Percentiles rank a stretch among this genome's conserved stretches.
Evolutionary conservation across 2,113 vertebrate species (phyloP).

Genomic region (Poeciliopsis retropinna): DNA sequence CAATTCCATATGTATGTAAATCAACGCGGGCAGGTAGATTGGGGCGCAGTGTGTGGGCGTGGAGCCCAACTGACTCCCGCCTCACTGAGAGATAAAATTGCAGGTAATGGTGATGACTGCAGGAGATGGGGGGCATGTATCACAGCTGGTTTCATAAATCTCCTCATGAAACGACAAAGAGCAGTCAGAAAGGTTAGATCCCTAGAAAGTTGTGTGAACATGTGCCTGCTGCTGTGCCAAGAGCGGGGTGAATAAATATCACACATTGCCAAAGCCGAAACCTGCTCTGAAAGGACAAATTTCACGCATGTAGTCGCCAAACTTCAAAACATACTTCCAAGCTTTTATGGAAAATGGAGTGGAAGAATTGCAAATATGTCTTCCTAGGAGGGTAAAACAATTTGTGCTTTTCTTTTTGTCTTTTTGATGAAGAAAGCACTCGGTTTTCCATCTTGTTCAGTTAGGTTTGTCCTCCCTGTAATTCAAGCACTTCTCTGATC

Average conservation of each 20-base stretch:
- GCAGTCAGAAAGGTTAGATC: constrained; percentile 33
- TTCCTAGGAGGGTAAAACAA: background rate
- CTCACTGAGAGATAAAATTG: constrained; percentile 40
- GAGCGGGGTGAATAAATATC: constrained; percentile 26
- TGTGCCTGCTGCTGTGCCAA: constrained; percentile 28
- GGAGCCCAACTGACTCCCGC: constrained; percentile 17
- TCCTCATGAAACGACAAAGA: constrained; percentile 32
- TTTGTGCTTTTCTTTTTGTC: background rate
- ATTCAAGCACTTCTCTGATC: too few relatives aligned
- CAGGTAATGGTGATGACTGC: constrained; percentile 38
- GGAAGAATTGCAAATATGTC: background rate
- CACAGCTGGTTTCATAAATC: constrained; percentile 51
- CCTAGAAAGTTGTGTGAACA: background rate
- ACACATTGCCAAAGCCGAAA: background rate
- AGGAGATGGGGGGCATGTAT: constrained; percentile 30
- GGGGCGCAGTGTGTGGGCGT: constrained; percentile 18
- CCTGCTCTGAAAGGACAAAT: background rate
- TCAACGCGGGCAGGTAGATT: constrained; percentile 30
- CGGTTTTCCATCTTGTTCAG: too few relatives aligned
- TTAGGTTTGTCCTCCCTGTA: too few relatives aligned
- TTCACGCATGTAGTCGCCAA: constrained; percentile 3
- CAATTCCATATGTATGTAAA: constrained; percentile 54
- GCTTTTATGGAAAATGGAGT: background rate
- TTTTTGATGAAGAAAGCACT: too few relatives aligned
- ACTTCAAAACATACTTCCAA: constrained; percentile 2